A percentile compares a stretch with the other conserved stretches of the same genome.
Evolutionary conservation across 2,888 invertebrate species (phyloP).

Genomic region (Troides aeacus): DNA sequence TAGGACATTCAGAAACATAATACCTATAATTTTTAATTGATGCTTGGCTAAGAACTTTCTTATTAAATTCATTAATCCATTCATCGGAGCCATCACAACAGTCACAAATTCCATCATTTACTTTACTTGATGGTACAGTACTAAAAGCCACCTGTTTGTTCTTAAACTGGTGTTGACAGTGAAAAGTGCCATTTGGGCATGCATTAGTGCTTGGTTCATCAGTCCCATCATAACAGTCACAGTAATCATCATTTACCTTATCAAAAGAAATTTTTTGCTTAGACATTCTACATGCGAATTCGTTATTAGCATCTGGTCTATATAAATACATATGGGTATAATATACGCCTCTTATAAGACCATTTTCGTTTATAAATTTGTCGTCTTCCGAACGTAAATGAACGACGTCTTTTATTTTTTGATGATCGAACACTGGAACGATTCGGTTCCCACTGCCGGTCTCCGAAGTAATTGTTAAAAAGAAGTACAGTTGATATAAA

Average conservation of each 20-base stretch:
- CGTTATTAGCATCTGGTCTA: constrained; percentile 56
- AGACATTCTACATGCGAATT: constrained; percentile 69
- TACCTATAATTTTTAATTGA: constrained; percentile 51
- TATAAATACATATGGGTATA: constrained; percentile 59
- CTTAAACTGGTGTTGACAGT: constrained; percentile 83
- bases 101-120: constrained; percentile 97
- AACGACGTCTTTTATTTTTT: constrained; percentile 44
- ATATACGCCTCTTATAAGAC: constrained; percentile 65
- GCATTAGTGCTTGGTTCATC: constrained; percentile 94
- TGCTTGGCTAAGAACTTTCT: constrained; percentile 58
- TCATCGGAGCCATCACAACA: constrained; percentile 97
- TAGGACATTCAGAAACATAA: constrained; percentile 58
- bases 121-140: constrained; percentile 84
- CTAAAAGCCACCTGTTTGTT: constrained; percentile 59
- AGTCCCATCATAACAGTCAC: constrained; percentile 90
- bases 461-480: constrained; percentile 60
- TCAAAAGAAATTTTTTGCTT: constrained; percentile 60
- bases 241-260: constrained; percentile 89
- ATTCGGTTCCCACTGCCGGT: constrained; percentile 45
- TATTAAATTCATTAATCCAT: constrained; percentile 67
- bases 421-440: constrained; percentile 51
- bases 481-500: constrained; percentile 71
- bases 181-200: constrained; percentile 90
- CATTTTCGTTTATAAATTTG: constrained; percentile 62
- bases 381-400: constrained; percentile 62